Evolutionary conservation across 2,113 vertebrate genomes (phyloP).

Genomic region (Melanotaenia duboulayi): DNA sequence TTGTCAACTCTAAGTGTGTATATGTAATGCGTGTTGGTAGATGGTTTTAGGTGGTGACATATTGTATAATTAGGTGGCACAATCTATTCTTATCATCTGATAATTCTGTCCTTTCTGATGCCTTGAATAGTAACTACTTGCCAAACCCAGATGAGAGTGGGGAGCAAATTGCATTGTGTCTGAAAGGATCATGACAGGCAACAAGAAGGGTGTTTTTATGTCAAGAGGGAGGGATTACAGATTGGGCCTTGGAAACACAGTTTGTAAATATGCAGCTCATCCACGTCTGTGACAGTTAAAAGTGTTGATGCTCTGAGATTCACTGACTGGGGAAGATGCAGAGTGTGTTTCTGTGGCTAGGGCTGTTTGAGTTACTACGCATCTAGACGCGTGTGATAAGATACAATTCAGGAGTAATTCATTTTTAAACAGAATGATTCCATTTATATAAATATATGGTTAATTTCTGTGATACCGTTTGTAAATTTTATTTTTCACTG

Average conservation of each 20-base stretch:
- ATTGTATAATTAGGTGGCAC: background rate
- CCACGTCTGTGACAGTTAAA: background rate
- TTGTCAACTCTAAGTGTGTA: too few relatives aligned
- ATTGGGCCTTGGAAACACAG: background rate
- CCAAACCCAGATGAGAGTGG: constrained; percentile 9
- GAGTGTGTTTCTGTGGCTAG: background rate
- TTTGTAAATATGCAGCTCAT: background rate
- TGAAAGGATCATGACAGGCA: constrained; percentile 3
- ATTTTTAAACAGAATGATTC: too few relatives aligned
- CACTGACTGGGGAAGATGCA: background rate
- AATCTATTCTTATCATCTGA: background rate
- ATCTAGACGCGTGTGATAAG: too few relatives aligned
- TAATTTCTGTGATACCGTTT: too few relatives aligned
- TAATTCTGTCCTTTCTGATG: background rate
- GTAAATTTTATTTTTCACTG: too few relatives aligned
- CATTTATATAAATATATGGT: too few relatives aligned
- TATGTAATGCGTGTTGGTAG: background rate
- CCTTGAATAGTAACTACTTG: background rate
- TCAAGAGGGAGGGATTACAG: background rate
- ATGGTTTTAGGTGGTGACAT: background rate
- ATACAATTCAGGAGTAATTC: too few relatives aligned
- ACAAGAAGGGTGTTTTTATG: constrained; percentile 1
- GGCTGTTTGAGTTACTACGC: too few relatives aligned
- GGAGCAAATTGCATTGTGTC: constrained; percentile 2
- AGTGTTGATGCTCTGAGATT: background rate